phyloP scores from a whole-genome alignment of 2,113 vertebrate species.

The Oxyura jamaicensis region DNA sequence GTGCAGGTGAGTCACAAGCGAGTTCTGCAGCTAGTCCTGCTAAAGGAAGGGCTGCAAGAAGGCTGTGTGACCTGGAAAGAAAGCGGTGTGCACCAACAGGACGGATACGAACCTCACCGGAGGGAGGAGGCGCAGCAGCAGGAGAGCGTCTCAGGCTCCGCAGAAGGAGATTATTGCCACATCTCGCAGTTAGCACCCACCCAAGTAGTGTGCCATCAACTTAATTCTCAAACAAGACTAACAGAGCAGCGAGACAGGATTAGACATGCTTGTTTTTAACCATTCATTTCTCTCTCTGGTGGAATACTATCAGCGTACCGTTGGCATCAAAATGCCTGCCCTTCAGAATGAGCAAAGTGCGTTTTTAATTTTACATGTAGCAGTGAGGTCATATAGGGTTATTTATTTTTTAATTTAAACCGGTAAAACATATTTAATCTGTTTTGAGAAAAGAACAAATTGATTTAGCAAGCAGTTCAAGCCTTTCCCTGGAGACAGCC shows the following conservation, averaged over 20 bases:
- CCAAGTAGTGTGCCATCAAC: conserved; percentile 40
- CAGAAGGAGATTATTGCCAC: conserved; percentile 45
- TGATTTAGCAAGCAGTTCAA: conserved; percentile 49
- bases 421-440: conserved; percentile 57
- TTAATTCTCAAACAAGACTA: conserved; percentile 55
- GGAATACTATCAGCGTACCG: conserved; percentile 27
- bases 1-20: conserved; percentile 10
- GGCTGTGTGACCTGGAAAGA: neutral
- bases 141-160: neutral
- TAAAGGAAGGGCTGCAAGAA: neutral
- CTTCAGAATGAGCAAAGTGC: neutral
- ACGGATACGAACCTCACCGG: neutral
- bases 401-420: conserved; percentile 58
- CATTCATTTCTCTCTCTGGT: conserved; percentile 48
- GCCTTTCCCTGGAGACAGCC: conserved; percentile 36
- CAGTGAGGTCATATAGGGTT: conserved; percentile 19
- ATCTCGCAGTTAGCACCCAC: conserved; percentile 55
- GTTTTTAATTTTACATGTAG: conserved; percentile 25
- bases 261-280: conserved; percentile 72
- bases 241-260: conserved; percentile 54
- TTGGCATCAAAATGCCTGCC: conserved; percentile 52
- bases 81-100: neutral
- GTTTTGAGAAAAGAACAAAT: conserved; percentile 60
- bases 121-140: neutral
- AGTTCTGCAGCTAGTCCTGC: neutral